phyloP scores from a whole-genome alignment of 1,140 invertebrate species.

The Adoxophyes honmai region DNA sequence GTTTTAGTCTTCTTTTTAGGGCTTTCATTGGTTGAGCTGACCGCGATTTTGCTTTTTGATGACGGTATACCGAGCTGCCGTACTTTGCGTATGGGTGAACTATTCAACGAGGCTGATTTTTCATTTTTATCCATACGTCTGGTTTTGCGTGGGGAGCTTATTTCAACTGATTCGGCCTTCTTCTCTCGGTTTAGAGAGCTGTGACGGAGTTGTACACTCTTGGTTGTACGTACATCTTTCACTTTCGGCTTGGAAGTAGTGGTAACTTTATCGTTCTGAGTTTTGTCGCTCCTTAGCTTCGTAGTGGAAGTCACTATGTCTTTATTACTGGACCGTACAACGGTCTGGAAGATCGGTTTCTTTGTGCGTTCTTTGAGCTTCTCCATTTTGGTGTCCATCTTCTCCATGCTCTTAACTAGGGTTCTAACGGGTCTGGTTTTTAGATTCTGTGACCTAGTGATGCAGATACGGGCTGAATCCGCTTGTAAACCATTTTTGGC shows the following conservation, averaged over 20 bases:
- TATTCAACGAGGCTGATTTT: conserved; percentile 67
- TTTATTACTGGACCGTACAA: conserved; percentile 56
- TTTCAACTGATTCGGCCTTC: conserved; percentile 53
- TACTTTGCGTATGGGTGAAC: conserved; percentile 71
- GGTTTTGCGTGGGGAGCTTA: conserved; percentile 66
- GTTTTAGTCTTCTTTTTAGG: conserved; percentile 61
- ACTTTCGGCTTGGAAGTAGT: conserved; percentile 44
- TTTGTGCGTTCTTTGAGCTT: conserved; percentile 54
- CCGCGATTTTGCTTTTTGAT: conserved; percentile 47
- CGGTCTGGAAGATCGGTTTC: conserved; percentile 69
- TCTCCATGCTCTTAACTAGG: conserved; percentile 60
- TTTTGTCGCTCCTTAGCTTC: conserved; percentile 32
- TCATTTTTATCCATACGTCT: conserved; percentile 69
- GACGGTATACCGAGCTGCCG: conserved; percentile 61
- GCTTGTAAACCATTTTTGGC: conserved; percentile 48
- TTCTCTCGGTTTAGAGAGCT: conserved; percentile 63
- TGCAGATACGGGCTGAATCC: conserved; percentile 35
- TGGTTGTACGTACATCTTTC: conserved; percentile 54
- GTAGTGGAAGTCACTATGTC: conserved; percentile 51
- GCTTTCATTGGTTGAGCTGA: conserved; percentile 58
- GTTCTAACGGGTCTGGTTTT: conserved; percentile 61
- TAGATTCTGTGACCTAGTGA: conserved; percentile 53
- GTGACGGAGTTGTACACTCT: conserved; percentile 55
- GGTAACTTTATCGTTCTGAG: conserved; percentile 52
- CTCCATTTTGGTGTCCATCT: conserved; percentile 33